Conservation (phyloP, 2,797 vertebrate genomes). For the Florisuga fusca region DNA sequence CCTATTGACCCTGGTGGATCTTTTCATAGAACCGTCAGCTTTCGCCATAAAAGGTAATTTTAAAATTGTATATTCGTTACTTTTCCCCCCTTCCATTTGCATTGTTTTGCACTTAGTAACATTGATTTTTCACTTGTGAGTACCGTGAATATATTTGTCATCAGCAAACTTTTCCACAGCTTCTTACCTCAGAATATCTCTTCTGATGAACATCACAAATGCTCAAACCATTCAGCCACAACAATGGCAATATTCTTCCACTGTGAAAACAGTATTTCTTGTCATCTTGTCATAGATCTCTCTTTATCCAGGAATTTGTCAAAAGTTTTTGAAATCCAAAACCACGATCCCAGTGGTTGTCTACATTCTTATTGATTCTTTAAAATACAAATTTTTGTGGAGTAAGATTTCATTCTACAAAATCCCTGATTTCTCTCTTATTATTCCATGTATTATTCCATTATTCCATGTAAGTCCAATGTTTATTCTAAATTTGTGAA, state of each 20-base stretch:
- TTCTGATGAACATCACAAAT: neutral
- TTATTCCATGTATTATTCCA: neutral
- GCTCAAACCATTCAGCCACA: neutral
- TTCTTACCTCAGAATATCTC: neutral
- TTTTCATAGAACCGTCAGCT: neutral
- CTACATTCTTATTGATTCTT: neutral
- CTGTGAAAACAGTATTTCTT: neutral
- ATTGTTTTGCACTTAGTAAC: neutral
- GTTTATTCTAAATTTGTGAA: neutral
- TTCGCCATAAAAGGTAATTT: neutral
- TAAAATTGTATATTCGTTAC: neutral
- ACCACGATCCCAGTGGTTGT: neutral
- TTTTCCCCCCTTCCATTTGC: neutral
- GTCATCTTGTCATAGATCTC: neutral
- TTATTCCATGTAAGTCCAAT: too few relatives aligned
- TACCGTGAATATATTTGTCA: neutral
- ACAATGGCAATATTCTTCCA: neutral
- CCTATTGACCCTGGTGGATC: neutral
- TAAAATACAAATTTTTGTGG: neutral
- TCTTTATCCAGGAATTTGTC: neutral
- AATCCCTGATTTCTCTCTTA: neutral
- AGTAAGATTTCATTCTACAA: neutral
- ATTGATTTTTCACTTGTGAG: neutral
- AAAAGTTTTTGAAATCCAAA: neutral
- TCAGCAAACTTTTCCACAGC: neutral